Conservation (phyloP, 1,140 invertebrate species). For the Trichogramma pretiosum region DNA sequence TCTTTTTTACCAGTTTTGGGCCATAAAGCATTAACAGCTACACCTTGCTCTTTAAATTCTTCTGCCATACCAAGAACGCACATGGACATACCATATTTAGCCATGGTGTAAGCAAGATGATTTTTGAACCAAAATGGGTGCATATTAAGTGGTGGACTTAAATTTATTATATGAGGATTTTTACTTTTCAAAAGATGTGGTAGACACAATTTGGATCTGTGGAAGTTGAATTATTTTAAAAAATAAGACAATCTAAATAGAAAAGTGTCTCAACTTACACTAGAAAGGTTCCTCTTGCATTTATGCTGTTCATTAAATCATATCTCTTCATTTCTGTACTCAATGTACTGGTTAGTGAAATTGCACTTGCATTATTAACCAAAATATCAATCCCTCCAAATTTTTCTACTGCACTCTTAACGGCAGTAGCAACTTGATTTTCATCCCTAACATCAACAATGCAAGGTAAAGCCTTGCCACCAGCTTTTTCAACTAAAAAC, state of each 20-base stretch:
- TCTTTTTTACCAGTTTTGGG: constrained; percentile 70
- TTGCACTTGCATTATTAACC: constrained; percentile 95
- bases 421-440: constrained; percentile 69
- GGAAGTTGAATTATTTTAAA: constrained; percentile 24
- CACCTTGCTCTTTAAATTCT: constrained; percentile 73
- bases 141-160: constrained; percentile 91
- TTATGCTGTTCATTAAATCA: constrained; percentile 88
- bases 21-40: constrained; percentile 97
- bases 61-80: constrained; percentile 93
- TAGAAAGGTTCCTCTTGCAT: constrained; percentile 85
- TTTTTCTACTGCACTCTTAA: constrained; percentile 76
- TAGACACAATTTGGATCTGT: constrained; percentile 83
- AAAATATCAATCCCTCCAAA: constrained; percentile 96
- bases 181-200: constrained; percentile 81
- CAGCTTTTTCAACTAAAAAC: constrained; percentile 75
- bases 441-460: constrained; percentile 91
- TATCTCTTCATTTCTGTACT: constrained; percentile 92
- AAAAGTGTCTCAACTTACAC: constrained; percentile 60
- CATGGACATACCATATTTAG: constrained; percentile 99
- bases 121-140: constrained; percentile 83
- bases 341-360: constrained; percentile 77
- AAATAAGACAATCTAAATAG: constrained; percentile 2
- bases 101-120: constrained; percentile 95
- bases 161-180: constrained; percentile 93
- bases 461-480: constrained; percentile 86